Percentiles rank a stretch among this genome's conserved stretches.
Evolutionary conservation across 2,113 vertebrate genomes (phyloP).

Genomic region (Parus major): DNA sequence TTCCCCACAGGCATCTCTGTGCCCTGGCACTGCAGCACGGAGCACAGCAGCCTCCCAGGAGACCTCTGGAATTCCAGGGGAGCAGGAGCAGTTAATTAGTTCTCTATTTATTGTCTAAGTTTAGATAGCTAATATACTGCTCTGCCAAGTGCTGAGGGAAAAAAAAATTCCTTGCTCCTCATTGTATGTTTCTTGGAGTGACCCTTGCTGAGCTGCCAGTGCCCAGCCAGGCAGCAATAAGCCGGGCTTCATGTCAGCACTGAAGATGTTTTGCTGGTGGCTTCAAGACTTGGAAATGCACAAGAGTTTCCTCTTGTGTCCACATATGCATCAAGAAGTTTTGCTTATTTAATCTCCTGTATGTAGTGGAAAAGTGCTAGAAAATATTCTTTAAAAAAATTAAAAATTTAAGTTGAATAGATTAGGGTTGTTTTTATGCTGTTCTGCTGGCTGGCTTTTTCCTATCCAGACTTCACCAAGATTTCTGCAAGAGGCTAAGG

Average conservation of each 20-base stretch:
- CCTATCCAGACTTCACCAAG: not conserved
- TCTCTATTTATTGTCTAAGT: not conserved
- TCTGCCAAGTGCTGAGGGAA: not conserved
- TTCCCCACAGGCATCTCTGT: accelerated
- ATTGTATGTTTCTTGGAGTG: not conserved
- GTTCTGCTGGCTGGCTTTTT: not conserved
- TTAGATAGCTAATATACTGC: not conserved
- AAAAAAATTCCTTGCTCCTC: not conserved
- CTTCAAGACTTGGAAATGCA: not conserved
- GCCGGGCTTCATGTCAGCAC: not conserved
- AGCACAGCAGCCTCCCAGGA: not conserved
- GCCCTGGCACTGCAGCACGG: accelerated
- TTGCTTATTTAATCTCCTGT: not conserved
- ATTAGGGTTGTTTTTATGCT: not conserved
- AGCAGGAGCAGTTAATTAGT: not conserved
- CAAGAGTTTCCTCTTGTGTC: not conserved
- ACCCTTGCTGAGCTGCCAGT: not conserved
- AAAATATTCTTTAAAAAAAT: not conserved
- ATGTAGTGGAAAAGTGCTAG: not conserved
- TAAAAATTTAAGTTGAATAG: not conserved
- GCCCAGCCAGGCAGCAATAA: not conserved
- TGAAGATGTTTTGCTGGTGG: not conserved
- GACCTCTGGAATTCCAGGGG: not conserved
- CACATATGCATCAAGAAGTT: not conserved
- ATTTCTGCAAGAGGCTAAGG: not conserved